Evolutionary conservation across 2,113 vertebrate species (phyloP), one percentile per base, ranked within the genome.

Genomic region (Cygnus atratus): DNA sequence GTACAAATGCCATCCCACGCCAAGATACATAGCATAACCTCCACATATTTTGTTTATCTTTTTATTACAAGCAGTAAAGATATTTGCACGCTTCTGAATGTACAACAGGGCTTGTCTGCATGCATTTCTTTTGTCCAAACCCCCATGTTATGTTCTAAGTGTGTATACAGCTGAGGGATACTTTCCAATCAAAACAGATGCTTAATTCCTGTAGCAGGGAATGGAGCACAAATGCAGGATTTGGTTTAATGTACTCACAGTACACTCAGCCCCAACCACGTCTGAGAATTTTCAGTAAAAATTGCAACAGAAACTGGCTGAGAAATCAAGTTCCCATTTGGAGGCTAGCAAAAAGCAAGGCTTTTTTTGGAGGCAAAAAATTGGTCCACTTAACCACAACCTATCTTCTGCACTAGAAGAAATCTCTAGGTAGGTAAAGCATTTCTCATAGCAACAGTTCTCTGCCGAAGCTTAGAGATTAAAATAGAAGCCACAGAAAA

Each of bases 121-220:
- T 16, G 21, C 43, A 61, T 58, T 54, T 73, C 87, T 90, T 39
- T 75, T 81, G 86, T 43, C 3, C 84, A 88, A 61, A 72, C 26
- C 72, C 86, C 41, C 46, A 71, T 13, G 43, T 63, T 67, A 68
- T 43, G 48, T 48, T 85, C 3, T 10, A 88, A 83, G 87, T 61
- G 80, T 78, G 83, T 95, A 88, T 90, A 85, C 88, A 95, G 88
- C 79, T 93, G 92, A 95, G 88, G 86, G 90, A 96, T 81, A 88
- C 83, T 76, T 88, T 77, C 88, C 92, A 78, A 88, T 88, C 88
- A 87, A 92, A 96, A 88, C 88, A 92, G 86, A 96, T 90, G 88
- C 80, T 88, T 84, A 33, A 79, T 76, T 84, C 58, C 88, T 79
- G 9, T 21, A 79, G 6, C 44, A 91, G 46, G 24, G 83, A 92